Evolutionary conservation across 2,113 vertebrate species (phyloP), one percentile per base, ranked within the genome.

Genomic region (Mugil cephalus): DNA sequence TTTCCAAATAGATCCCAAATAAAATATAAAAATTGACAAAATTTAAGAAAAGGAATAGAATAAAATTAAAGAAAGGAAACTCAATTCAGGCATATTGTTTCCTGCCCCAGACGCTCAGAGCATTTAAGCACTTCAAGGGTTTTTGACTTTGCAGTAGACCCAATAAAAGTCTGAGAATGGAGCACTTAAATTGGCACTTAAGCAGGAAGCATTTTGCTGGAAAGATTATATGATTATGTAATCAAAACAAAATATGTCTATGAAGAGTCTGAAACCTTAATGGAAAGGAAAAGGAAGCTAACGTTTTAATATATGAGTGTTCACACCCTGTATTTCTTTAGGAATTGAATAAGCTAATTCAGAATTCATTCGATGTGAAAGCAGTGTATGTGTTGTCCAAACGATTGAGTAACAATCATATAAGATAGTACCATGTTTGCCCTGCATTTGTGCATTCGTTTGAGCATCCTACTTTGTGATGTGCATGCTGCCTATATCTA

Each of bases 401-500:
- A 75, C 80, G 61, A 83, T 77, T 75, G 75, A 83, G 69, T 75
- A 87, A 83, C 87, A 87, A 77, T 90, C 85, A 74, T 78, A 71
- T 82, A 80, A 80, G 77, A 84, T 87, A 65, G 81, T 84, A 84
- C 84, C 65, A 61, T 73, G 80, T 89, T 91, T 90, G 83, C 83
- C 90, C 88, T 82, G 24, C 24, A 24, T 80, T 80, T 88, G 92
- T 94, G 87, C 82, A 84, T 91, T 91, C 86, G 83, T 92, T 93
- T 87, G 83, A 85, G 63, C 90, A 79, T 90, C 82, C 68, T 83
- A 42, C 84, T 88, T 76, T 79, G 87, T 85, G 75, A 89, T 84
- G 87, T 87, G 87, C 89, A 93, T 94, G 93, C 90, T 89, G 88
- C 88, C 89, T 90, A 64, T 91, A 90, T 87, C 80, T 90, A 70